phyloP scores from a whole-genome alignment of 2,797 vertebrate species.

The Sebastes baramenuke region DNA sequence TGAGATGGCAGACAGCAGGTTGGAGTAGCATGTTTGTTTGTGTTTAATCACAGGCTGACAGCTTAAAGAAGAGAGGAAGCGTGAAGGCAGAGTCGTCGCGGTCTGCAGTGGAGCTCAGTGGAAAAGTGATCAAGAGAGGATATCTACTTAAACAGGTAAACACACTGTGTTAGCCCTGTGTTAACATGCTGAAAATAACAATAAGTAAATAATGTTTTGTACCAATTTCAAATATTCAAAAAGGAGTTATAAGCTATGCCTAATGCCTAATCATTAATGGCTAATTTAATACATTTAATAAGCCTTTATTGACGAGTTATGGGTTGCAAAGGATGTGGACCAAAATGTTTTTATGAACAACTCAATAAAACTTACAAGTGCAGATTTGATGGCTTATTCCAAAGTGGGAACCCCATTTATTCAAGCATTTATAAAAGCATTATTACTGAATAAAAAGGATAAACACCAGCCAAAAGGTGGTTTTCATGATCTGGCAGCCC shows the following conservation, averaged over 20 bases:
- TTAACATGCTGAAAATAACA: neutral
- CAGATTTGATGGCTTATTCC: neutral
- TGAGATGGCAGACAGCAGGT: neutral
- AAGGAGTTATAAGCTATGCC: neutral
- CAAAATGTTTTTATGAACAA: neutral
- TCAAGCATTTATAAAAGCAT: neutral
- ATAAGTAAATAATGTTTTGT: neutral
- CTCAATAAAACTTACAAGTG: neutral
- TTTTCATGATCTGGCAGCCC: neutral
- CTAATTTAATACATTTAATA: neutral
- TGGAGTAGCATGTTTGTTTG: neutral
- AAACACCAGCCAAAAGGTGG: neutral
- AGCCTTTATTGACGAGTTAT: neutral
- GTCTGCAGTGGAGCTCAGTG: slow-evolving; percentile 89
- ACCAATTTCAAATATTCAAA: neutral
- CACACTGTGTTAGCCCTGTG: too few species aligned
- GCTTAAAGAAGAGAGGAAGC: slow-evolving; percentile 82
- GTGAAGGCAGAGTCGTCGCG: slow-evolving; percentile 86
- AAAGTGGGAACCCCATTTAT: too few species aligned
- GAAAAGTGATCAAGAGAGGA: slow-evolving; percentile 90
- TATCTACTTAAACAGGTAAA: slow-evolving; percentile 94
- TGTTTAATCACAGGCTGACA: slow-evolving; percentile 83
- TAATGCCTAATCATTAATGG: neutral
- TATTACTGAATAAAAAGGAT: too few species aligned
- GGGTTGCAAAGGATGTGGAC: neutral